Evolutionary conservation across 2,888 invertebrate species (phyloP), one percentile per base, ranked within the genome.

Genomic region (Polydrusus tereticollis): DNA sequence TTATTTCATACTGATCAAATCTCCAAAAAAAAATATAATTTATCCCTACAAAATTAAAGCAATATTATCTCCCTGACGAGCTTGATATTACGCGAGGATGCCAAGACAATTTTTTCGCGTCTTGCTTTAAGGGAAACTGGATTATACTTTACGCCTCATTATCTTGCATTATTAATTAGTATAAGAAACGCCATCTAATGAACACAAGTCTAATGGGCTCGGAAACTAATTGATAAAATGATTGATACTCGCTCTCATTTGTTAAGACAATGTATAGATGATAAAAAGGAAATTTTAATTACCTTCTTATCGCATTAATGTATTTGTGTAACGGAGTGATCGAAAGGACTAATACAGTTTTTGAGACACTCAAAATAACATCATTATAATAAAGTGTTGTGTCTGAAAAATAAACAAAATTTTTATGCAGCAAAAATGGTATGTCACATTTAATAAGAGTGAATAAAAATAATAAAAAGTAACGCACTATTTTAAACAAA

Each of bases 151-250:
- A 16, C 18, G 45, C 21, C 26, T 45, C 43, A 66, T 66, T 57
- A 66, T 66, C 23, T 55, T 23, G 7, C 3, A 41, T 65, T 57
- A 66, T 66, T 66, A 66, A 66, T 66, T 66, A 57, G 12, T 57
- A 29, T 43, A 66, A 57, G 57, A 66, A 57, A 57, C 57, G 14
- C 20, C 57, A 21, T 26, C 55, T 65, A 55, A 65, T 65, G 55
- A 65, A 55, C 65, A 18, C 38, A n/a, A 55, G 10, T 16, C 41
- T 55, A 55, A 65, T 55, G 55, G 55, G 55, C 52, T 26, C 12
- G 26, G 52, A 55, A 55, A 55, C 41, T 65, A 36, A 36, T 36
- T 36, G 12, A 36, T n/a, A 3, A 65, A 7, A 33, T 33, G 33
- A 65, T 65, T 65, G 65, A 65, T 65, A 18, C 16, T 29, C 20